Evolutionary conservation across 2,113 vertebrate species (phyloP).

Genomic region (Alligator mississippiensis): DNA sequence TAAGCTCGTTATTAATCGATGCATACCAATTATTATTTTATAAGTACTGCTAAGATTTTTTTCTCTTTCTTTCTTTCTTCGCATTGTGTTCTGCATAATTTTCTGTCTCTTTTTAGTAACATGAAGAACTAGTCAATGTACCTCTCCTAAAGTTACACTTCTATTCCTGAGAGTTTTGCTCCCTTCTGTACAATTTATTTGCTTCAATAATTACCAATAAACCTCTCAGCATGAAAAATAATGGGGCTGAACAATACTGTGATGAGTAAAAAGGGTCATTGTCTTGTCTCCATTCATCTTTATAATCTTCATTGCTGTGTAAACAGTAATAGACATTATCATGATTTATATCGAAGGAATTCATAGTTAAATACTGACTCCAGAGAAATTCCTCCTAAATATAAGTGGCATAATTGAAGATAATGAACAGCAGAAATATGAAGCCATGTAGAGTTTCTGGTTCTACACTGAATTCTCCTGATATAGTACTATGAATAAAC

Average conservation of each 20-base stretch:
- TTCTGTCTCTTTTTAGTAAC: neutral
- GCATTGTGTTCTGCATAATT: constrained; percentile 31
- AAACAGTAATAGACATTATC: constrained; percentile 51
- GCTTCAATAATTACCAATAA: constrained; percentile 39
- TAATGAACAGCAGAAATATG: constrained; percentile 5
- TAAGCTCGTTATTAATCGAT: neutral
- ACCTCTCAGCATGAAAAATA: constrained; percentile 35
- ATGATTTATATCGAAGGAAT: constrained; percentile 43
- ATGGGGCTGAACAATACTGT: neutral
- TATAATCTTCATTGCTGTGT: constrained; percentile 45
- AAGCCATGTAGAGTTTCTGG: neutral
- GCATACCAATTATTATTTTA: neutral
- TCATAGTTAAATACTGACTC: constrained; percentile 47
- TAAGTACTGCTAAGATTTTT: neutral
- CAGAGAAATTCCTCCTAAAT: constrained; percentile 46
- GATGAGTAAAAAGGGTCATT: constrained; percentile 40
- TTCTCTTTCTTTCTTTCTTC: neutral
- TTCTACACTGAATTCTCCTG: neutral
- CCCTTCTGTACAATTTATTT: constrained; percentile 24
- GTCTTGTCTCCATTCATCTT: constrained; percentile 33
- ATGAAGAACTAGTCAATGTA: neutral
- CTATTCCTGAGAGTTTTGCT: constrained; percentile 15
- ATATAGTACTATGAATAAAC: neutral
- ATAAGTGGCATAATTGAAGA: constrained; percentile 25
- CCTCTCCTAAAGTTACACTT: neutral